These are phyloP conservation scores for Passer domesticus DNA, from an alignment of 2,113 vertebrate genomes.

Conservation along the genomic window DNA sequence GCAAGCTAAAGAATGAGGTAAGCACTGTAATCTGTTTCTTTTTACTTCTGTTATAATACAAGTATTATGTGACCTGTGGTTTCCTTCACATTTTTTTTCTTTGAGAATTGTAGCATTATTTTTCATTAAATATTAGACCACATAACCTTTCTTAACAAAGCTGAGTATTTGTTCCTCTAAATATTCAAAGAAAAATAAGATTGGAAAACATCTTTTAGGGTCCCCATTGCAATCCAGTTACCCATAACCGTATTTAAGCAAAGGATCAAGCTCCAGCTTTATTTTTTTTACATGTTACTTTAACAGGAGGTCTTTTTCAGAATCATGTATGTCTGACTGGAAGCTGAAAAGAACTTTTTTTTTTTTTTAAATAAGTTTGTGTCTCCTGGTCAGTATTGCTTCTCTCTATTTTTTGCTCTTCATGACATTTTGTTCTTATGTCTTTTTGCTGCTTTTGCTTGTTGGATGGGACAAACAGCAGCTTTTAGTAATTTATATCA, in stretches of 20 bases:
- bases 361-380: not conserved
- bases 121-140: not conserved
- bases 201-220: not conserved
- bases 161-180: not conserved
- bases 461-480: not conserved
- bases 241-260: not conserved
- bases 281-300: not conserved
- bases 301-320: not conserved
- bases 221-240: not conserved
- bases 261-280: not conserved
- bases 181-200: not conserved
- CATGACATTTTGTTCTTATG: not conserved
- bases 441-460: not conserved
- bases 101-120: not conserved
- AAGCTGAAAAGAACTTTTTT: not conserved
- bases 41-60: not conserved
- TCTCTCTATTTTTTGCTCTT: not conserved
- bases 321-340: not conserved
- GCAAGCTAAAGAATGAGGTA: conserved; percentile 98
- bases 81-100: not conserved
- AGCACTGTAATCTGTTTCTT: conserved; percentile 12
- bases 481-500: not conserved
- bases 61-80: not conserved
- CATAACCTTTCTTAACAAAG: not conserved
- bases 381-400: not conserved